Evolutionary conservation across 2,888 invertebrate genomes (phyloP).

Genomic region (Isotomurus palustris): DNA sequence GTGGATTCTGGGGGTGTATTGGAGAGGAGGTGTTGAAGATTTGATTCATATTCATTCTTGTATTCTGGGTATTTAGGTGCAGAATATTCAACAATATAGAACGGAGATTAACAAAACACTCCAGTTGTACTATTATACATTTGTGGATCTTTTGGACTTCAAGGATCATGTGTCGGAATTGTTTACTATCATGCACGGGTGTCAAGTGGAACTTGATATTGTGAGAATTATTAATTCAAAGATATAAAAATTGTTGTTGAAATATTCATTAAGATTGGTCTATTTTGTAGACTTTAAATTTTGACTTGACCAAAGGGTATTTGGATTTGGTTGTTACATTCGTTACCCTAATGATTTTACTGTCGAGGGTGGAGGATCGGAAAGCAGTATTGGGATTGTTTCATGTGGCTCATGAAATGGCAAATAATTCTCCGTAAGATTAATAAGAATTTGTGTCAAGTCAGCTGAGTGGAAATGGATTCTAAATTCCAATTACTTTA

Average conservation of each 20-base stretch:
- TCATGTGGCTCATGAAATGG: slow-evolving; percentile 96
- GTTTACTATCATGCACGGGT: slow-evolving; percentile 92
- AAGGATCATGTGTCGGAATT: slow-evolving; percentile 90
- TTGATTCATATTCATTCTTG: slow-evolving; percentile 1
- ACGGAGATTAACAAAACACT: slow-evolving; percentile 95
- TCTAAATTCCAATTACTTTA: background rate
- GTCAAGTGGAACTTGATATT: slow-evolving; percentile 90
- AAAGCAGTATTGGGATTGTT: slow-evolving; percentile 95
- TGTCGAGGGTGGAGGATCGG: slow-evolving; percentile 96
- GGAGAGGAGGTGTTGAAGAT: background rate
- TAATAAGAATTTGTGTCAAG: background rate
- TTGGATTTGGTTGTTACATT: slow-evolving; percentile 91
- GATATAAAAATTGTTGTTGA: background rate
- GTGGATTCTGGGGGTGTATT: background rate
- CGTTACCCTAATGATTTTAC: slow-evolving; percentile 89
- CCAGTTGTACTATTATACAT: slow-evolving; percentile 96
- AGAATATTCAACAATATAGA: slow-evolving; percentile 74
- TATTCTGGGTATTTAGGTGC: slow-evolving; percentile 32
- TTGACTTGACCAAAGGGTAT: slow-evolving; percentile 92
- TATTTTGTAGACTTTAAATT: slow-evolving; percentile 68
- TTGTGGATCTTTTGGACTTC: slow-evolving; percentile 96
- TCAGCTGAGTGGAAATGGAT: background rate
- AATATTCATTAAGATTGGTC: background rate
- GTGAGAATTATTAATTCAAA: slow-evolving; percentile 50
- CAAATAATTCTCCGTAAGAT: slow-evolving; percentile 66